A percentile compares a stretch with the other conserved stretches of the same genome.
Evolutionary conservation across 2,113 vertebrate species (phyloP).

Genomic region (Pheucticus melanocephalus): DNA sequence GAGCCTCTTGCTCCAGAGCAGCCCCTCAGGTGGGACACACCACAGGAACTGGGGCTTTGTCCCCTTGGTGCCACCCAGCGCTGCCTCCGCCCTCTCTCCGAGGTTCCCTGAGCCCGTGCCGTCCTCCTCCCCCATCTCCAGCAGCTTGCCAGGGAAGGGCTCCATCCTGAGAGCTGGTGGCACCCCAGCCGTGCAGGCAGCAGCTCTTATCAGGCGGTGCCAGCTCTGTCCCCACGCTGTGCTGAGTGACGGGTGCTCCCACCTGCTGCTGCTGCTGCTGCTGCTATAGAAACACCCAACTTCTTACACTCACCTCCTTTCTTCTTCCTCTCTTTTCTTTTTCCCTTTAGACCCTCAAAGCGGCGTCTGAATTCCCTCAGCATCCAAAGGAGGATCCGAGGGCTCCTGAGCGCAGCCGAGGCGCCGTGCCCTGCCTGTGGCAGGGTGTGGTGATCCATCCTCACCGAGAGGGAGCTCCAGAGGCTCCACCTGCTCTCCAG

Average conservation of each 20-base stretch:
- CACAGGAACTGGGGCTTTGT: fast-evolving
- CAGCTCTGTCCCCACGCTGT: constrained; percentile 39
- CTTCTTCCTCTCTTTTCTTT: neutral
- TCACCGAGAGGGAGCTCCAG: fast-evolving
- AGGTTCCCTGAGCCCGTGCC: fast-evolving
- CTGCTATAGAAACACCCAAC: constrained; percentile 58
- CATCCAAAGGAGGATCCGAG: neutral
- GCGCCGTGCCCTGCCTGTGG: neutral
- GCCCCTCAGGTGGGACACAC: neutral
- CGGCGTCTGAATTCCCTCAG: neutral
- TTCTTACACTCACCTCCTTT: constrained; percentile 28
- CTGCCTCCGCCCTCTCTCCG: neutral
- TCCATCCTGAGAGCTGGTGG: neutral
- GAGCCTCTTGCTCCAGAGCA: neutral
- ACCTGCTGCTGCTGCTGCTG: constrained; percentile 27
- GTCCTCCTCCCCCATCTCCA: neutral
- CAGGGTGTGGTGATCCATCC: neutral
- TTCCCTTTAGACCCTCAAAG: neutral
- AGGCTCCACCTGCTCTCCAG: neutral
- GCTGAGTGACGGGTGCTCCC: constrained; percentile 1
- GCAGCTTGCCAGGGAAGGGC: neutral
- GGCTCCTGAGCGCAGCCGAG: neutral
- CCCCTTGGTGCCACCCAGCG: fast-evolving
- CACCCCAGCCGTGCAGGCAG: neutral
- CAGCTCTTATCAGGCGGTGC: constrained; percentile 21